Conservation (phyloP, 2,113 vertebrate species). For the Pantherophis guttatus region DNA sequence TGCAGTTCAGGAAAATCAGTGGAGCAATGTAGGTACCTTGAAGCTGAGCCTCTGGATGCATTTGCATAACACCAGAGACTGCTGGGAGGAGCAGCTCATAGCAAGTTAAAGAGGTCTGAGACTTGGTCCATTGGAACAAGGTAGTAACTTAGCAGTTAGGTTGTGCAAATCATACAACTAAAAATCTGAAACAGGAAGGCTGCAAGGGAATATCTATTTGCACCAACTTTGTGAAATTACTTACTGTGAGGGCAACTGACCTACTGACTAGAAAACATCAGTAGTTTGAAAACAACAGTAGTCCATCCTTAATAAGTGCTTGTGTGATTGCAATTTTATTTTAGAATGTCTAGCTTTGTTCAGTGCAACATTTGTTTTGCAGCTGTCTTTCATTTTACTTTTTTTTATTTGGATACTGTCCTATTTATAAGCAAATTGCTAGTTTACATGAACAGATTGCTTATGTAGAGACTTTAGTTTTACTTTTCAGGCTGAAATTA, state of each 20-base stretch:
- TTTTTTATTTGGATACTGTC: not conserved
- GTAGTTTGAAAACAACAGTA: no score
- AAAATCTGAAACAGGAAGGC: not conserved
- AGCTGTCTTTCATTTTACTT: not conserved
- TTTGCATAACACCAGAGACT: no score
- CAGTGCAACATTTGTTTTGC: not conserved
- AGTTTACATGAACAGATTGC: not conserved
- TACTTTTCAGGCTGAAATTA: not conserved
- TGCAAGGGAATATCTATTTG: not conserved
- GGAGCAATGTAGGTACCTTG: no score
- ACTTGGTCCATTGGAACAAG: not conserved
- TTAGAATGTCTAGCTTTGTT: not conserved
- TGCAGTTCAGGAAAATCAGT: constrained; percentile 7
- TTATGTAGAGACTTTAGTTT: not conserved
- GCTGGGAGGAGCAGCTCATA: no score
- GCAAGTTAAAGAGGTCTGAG: not conserved
- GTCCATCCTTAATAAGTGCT: not conserved
- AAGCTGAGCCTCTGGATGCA: no score
- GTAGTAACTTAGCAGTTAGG: not conserved
- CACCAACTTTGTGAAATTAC: not conserved
- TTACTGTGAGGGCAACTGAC: not conserved
- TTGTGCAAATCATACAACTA: not conserved
- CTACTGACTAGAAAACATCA: not conserved
- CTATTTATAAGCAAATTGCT: not conserved
- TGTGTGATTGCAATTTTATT: not conserved